phyloP scores from a whole-genome alignment of 1,140 invertebrate genomes.

The Nixonia krombeini region DNA sequence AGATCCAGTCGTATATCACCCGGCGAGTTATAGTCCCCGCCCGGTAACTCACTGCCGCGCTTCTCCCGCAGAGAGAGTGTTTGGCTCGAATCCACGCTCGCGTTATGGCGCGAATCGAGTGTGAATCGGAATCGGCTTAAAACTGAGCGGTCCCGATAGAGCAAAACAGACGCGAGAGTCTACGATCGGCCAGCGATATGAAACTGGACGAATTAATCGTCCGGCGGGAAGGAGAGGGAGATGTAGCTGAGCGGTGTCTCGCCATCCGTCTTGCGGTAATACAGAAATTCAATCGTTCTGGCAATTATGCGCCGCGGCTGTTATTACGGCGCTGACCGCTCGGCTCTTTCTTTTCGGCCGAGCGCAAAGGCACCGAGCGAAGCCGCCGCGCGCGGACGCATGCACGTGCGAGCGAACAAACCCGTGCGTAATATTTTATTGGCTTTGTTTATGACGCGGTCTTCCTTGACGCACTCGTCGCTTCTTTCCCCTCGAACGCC shows the following conservation, averaged over 20 bases:
- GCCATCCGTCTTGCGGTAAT: constrained; percentile 59
- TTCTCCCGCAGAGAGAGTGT: too few species aligned
- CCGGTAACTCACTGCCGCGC: constrained; percentile 69
- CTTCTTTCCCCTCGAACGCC: constrained; percentile 17
- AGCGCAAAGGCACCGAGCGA: constrained; percentile 30
- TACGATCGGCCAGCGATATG: too few species aligned
- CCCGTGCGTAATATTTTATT: constrained; percentile 68
- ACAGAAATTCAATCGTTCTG: constrained; percentile 70
- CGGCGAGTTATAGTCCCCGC: constrained; percentile 69
- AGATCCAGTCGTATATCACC: constrained; percentile 72
- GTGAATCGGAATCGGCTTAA: constrained; percentile 57
- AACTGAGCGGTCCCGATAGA: constrained; percentile 30
- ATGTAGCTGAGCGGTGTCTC: constrained; percentile 18
- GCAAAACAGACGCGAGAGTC: constrained; percentile 4
- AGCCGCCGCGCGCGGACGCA: constrained; percentile 31
- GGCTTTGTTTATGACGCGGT: constrained; percentile 67
- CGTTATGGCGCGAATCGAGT: constrained; percentile 59
- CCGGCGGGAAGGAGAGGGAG: constrained; percentile 13
- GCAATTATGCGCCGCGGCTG: constrained; percentile 67
- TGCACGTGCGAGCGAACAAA: constrained; percentile 26
- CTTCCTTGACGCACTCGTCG: constrained; percentile 52
- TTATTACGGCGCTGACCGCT: constrained; percentile 59
- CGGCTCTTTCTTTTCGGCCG: constrained; percentile 44
- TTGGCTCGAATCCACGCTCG: constrained; percentile 67
- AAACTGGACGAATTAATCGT: constrained; percentile 43